Evolutionary conservation across 2,113 vertebrate genomes (phyloP), one percentile per base, ranked within the genome.

Genomic region (Pithys albifrons): DNA sequence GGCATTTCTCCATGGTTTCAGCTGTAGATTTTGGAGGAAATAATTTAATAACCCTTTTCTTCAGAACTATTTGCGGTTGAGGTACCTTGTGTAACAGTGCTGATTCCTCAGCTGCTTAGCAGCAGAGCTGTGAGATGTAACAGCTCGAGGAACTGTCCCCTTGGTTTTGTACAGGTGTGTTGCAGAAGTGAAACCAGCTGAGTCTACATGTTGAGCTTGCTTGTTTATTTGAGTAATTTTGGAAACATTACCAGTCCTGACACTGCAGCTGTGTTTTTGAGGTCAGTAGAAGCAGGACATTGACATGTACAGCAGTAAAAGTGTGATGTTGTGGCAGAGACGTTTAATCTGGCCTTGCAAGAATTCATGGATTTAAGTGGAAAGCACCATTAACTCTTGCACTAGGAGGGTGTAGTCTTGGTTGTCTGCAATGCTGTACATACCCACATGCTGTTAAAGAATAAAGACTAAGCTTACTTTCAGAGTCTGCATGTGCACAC

Each of bases 231-330:
- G 91, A 80, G 70, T 72, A 65, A 79, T 72, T 95, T 89, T 88
- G 87, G 65, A 93, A 91, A 83, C 43, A 19, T 48, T 91, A 81
- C 92, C 58, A 28, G 89, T 91, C 82, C 88, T 49, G 62, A 89
- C 74, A 69, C 85, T 76, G 73, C 94, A 95, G 81, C 93, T 96
- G 66, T 95, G 95, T 96, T 91, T 96, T 89, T 92, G 54, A 61
- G 91, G 89, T 92, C 91, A 67, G n/a, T 0, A 70, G 51, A 73
- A 90, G 78, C 73, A 81, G 93, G 77, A 76, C 51, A 65, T 89
- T 73, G 93, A 93, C 85, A 74, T 54, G 69, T 55, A 74, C 24
- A 28, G 93, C 91, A 72, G 72, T 85, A 54, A 92, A 93, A 87
- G 88, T 11, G 19, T 84, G 76, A 82, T 93, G 94, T 80, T 95